phyloP scores from a whole-genome alignment of 2,113 vertebrate species.

The Grallaria varia region DNA sequence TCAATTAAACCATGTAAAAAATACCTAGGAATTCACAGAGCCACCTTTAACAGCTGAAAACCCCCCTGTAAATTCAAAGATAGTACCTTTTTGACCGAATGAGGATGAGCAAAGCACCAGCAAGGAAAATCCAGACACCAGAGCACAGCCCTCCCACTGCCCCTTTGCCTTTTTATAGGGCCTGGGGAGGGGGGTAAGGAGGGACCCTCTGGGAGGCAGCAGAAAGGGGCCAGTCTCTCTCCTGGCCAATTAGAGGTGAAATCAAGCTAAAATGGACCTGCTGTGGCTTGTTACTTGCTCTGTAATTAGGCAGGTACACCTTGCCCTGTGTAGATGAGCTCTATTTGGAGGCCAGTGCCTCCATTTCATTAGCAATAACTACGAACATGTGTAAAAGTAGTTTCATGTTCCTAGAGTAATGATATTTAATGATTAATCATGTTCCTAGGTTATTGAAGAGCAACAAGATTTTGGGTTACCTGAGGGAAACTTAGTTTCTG shows the following conservation, averaged over 20 bases:
- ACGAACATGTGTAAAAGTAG: background rate
- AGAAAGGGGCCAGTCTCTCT: background rate
- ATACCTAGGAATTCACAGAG: background rate
- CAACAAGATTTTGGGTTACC: background rate
- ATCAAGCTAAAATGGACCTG: background rate
- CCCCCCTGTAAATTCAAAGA: fast-evolving
- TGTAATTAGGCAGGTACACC: background rate
- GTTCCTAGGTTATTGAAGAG: background rate
- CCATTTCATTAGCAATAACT: too few species aligned
- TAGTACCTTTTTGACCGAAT: fast-evolving
- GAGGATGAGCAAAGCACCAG: fast-evolving
- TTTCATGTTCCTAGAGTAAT: background rate
- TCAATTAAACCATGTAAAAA: background rate
- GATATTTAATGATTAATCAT: background rate
- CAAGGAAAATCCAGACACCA: fast-evolving
- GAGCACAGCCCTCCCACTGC: fast-evolving
- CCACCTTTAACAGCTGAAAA: background rate
- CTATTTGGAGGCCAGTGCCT: background rate
- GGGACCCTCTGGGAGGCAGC: background rate
- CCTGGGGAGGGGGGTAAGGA: background rate
- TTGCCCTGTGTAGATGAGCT: background rate
- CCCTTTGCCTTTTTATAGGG: background rate
- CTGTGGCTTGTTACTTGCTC: background rate
- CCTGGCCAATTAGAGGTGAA: background rate
- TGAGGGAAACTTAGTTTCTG: background rate